Base-by-base conservation (phyloP, 2,797 vertebrate genomes). In the Nothura maculosa region DNA sequence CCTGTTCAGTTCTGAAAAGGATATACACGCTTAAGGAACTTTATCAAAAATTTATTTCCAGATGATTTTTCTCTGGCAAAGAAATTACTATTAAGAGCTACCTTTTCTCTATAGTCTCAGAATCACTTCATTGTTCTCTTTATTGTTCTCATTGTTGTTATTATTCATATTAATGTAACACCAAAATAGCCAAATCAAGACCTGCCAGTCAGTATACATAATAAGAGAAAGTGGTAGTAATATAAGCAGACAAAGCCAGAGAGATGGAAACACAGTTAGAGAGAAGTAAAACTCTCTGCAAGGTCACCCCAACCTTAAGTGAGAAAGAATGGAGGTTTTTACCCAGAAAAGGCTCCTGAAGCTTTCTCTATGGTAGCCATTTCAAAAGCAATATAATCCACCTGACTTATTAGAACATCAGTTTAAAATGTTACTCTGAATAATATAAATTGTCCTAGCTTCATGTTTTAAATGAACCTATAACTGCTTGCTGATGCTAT, bases 371-470 rank as follows among this genome's bases (percentile, higher is more conserved):
- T 81, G 40, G 20, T 16, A 67, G 22, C 8, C 38, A 74, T 81
- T 93, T 74, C 9, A 25, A 90, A 96, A 87, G 36, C 94, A 81
- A 87, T 18, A 73, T 61, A 83, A 95, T 95, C 50, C 57, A 85
- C 47, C 58, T 73, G 50, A 42, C 48, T 70, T 88, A 86, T 69
- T 61, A 52, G 27, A 85, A 0, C 0, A 93, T 81, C 9, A 85
- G 57, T 87, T 87, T 70, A 81, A 54, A 18, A 75, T 54, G 15
- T 28, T 90, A 16, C 50, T 85, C 40, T 83, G 77, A 13, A 72
- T 63, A 45, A 90, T 55, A 66, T 61, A 80, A 57, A 16, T 64
- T 11, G 13, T 30, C 78, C 25, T 55, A 85, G 52, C 15, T 81
- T 67, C 36, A 40, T 79, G 21, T 87, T 94, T 78, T 87, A 70